phyloP scores from a whole-genome alignment of 1,140 invertebrate genomes.

The Pachypsylla venusta region DNA sequence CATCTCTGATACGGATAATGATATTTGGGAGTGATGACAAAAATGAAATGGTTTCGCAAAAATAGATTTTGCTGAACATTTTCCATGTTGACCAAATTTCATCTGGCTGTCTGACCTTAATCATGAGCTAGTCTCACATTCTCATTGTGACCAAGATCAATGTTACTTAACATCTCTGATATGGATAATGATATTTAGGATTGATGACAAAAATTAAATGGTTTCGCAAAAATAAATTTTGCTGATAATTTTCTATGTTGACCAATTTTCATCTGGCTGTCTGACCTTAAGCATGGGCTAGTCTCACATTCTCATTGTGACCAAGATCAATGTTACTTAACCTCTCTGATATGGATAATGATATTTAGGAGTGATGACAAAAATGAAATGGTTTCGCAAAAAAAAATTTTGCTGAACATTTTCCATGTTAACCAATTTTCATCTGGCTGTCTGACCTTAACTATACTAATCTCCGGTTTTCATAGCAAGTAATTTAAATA shows the following conservation, averaged over 20 bases:
- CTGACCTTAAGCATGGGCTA: too few relatives aligned
- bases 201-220: slow-evolving; percentile 1
- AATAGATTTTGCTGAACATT: neutral
- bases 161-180: too few relatives aligned
- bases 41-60: slow-evolving; percentile 2
- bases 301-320: too few relatives aligned
- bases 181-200: too few relatives aligned
- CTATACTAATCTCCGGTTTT: too few relatives aligned
- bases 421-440: slow-evolving; percentile 3
- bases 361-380: neutral
- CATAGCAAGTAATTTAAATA: too few relatives aligned
- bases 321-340: too few relatives aligned
- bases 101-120: slow-evolving; percentile 9
- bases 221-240: neutral
- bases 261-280: slow-evolving; percentile 7
- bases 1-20: too few relatives aligned
- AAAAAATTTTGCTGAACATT: neutral
- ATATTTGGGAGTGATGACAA: neutral
- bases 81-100: slow-evolving; percentile 7
- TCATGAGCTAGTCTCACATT: too few relatives aligned
- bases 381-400: slow-evolving; percentile 2
- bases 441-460: slow-evolving; percentile 9
- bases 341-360: too few relatives aligned
- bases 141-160: too few relatives aligned
- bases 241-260: slow-evolving; percentile 1